A percentile compares a stretch with the other conserved stretches of the same genome.
Evolutionary conservation across 2,797 vertebrate genomes (phyloP).

Genomic region (Eulemur albifrons): DNA sequence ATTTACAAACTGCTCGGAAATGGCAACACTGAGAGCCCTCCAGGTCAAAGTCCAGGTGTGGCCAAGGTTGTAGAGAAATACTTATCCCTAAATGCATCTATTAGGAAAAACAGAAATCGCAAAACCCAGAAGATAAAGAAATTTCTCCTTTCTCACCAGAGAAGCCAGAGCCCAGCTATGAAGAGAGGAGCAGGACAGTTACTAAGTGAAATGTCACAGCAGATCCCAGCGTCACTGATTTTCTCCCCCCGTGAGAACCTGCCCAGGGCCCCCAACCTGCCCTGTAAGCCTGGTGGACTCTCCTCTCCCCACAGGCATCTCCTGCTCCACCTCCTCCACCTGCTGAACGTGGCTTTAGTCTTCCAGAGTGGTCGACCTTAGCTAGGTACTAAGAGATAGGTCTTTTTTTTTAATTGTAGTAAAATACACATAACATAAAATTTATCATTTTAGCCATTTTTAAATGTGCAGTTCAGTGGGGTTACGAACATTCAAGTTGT

Average conservation of each 20-base stretch:
- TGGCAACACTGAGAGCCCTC: not conserved
- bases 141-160: not conserved
- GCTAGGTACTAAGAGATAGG: not conserved
- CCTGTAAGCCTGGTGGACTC: not conserved
- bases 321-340: not conserved
- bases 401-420: not conserved
- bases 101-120: not conserved
- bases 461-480: no score
- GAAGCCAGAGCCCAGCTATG: not conserved
- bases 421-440: not conserved
- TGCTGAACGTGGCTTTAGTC: not conserved
- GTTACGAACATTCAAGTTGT: accelerated
- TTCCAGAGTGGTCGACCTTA: no score
- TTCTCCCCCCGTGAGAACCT: no score
- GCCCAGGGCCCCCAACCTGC: not conserved
- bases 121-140: not conserved
- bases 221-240: no score
- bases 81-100: not conserved
- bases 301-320: no score
- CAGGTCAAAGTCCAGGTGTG: not conserved
- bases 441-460: not conserved
- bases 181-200: not conserved
- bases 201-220: not conserved
- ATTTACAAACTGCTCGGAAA: not conserved
- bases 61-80: not conserved